Evolutionary conservation across 2,888 invertebrate genomes (phyloP), one percentile per base, ranked within the genome.

Genomic region (Penaeus monodon): DNA sequence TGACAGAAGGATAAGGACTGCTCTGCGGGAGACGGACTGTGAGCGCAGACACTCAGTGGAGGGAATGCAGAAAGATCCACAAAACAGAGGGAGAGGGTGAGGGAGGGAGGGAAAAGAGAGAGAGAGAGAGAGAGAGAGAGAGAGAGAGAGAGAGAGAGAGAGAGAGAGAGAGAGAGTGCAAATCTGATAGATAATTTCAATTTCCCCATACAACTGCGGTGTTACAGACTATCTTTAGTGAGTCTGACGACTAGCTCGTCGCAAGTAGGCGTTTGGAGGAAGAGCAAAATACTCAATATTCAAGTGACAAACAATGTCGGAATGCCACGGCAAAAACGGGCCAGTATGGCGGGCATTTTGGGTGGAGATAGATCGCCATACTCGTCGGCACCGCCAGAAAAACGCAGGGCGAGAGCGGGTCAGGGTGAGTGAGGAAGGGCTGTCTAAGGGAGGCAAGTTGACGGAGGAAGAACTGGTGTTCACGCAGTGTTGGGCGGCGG

Each of bases 151-250:
- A 2, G 76, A 33, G 76, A 24, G 38, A 24, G 73, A n/a, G 73
- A n/a, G 73, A 73, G 73, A 73, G 73, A 73, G 73, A 73, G 73
- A 73, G 73, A 73, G n/a, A 8, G n/a, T 20, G n/a, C 65, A 65
- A 65, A n/a, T 4, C 33, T 33, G 33, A 33, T 2, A 33, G 33
- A 33, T 33, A 33, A 33, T 33, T 33, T 33, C 33, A 33, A 3
- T 3, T 33, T 33, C 33, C 1, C 33, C 3, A 33, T 33, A 1
- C 33, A 33, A 33, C 33, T 33, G 33, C 33, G 33, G 33, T 33
- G 2, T 3, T 33, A 33, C 33, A 33, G 33, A 33, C 33, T 33
- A 33, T 33, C 33, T n/a, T n/a, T n/a, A n/a, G n/a, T n/a, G n/a
- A n/a, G n/a, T n/a, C n/a, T n/a, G n/a, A n/a, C n/a, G n/a, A n/a